Evolutionary conservation across 2,888 invertebrate genomes (phyloP).

Genomic region (Thyatira batis): DNA sequence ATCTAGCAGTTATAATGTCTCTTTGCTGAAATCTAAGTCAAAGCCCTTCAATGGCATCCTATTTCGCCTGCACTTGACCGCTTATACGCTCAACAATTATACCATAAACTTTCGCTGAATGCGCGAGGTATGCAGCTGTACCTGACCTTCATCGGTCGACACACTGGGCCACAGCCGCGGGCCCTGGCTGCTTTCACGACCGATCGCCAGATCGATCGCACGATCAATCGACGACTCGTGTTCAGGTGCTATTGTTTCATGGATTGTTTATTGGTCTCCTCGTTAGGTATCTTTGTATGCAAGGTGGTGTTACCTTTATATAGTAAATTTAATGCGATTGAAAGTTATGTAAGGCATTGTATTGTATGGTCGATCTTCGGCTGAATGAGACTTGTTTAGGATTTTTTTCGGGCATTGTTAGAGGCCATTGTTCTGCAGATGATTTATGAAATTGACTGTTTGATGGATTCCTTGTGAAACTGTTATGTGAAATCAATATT

Average conservation of each 20-base stretch:
- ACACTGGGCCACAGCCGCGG: constrained; percentile 55
- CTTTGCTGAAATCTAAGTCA: not conserved
- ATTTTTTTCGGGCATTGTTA: not conserved
- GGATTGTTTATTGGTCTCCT: not conserved
- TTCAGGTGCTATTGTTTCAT: constrained; percentile 25
- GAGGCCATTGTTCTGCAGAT: not conserved
- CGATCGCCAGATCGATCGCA: constrained; percentile 8
- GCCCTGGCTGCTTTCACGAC: constrained; percentile 62
- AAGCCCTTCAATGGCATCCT: constrained; percentile 22
- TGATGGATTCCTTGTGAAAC: not conserved
- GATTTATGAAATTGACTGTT: not conserved
- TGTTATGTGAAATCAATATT: not conserved
- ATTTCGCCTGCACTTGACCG: constrained; percentile 68
- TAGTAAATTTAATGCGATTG: not conserved
- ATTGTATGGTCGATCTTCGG: not conserved
- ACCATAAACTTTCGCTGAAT: constrained; percentile 69
- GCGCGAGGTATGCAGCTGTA: constrained; percentile 37
- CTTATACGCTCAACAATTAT: constrained; percentile 47
- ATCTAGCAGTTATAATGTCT: too few species aligned
- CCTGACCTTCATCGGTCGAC: constrained; percentile 60
- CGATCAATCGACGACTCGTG: constrained; percentile 9
- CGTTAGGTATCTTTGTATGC: not conserved
- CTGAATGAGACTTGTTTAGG: not conserved
- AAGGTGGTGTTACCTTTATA: not conserved
- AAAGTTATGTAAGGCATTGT: not conserved